Conservation (phyloP, 1,140 invertebrate species). For the Macrobrachium rosenbergii region DNA sequence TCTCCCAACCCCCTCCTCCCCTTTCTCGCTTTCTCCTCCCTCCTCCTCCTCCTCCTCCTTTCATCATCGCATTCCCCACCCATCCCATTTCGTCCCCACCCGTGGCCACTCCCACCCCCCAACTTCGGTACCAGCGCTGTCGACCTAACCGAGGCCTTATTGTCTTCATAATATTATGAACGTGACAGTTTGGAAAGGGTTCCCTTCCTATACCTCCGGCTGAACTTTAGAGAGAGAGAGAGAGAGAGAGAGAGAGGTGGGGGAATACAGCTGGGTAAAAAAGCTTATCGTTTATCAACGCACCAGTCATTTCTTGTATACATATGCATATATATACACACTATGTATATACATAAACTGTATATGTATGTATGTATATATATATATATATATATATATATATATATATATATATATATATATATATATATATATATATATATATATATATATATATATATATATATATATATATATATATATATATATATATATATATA, state of each 20-base stretch:
- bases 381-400: constrained; percentile 30
- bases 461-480: constrained; percentile 18
- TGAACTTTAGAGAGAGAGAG: background rate
- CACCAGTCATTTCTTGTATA: background rate
- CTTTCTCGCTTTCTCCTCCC: no score
- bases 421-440: constrained; percentile 31
- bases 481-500: constrained; percentile 32
- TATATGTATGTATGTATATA: background rate
- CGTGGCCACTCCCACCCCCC: no score
- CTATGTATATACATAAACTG: background rate
- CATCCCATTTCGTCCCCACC: no score
- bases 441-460: constrained; percentile 28
- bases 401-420: constrained; percentile 34
- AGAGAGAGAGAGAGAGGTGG: background rate
- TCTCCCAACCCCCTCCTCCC: no score
- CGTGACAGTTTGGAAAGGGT: no score
- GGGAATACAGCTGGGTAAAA: background rate
- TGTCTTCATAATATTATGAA: no score
- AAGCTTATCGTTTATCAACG: no score
- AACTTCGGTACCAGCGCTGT: no score
- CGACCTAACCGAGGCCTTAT: no score
- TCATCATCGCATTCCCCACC: no score
- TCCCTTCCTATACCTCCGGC: no score
- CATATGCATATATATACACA: constrained; percentile 3
- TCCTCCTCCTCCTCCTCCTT: no score